These are phyloP conservation scores for Ostrea edulis DNA, from an alignment of 1,140 invertebrate species.

Conservation along the genomic window DNA sequence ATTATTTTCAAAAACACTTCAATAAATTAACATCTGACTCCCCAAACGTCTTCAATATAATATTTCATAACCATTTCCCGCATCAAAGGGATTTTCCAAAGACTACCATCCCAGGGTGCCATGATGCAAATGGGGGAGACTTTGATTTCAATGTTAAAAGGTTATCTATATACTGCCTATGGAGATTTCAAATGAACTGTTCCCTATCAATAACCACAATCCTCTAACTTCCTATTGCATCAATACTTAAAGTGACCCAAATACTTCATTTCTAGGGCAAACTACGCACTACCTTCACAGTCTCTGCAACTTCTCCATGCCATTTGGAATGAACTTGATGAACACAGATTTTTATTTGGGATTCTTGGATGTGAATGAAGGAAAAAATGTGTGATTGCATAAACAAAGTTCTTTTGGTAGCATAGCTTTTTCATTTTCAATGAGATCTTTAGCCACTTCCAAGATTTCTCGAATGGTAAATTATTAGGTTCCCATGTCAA, in stretches of 20 bases:
- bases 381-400: neutral
- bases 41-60: neutral
- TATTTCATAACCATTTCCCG: neutral
- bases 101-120: neutral
- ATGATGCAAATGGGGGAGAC: neutral
- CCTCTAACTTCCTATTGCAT: neutral
- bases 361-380: neutral
- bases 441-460: neutral
- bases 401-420: neutral
- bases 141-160: neutral
- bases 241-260: neutral
- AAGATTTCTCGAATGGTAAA: neutral
- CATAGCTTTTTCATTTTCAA: neutral
- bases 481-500: neutral
- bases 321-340: neutral
- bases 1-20: neutral
- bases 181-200: neutral
- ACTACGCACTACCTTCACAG: neutral
- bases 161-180: neutral
- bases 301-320: neutral
- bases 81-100: conserved; percentile 25
- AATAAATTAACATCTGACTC: neutral
- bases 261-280: conserved; percentile 5
- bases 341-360: neutral
- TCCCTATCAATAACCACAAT: neutral